Base-by-base conservation (phyloP, 2,888 invertebrate species). In the Cephalotes varians region DNA sequence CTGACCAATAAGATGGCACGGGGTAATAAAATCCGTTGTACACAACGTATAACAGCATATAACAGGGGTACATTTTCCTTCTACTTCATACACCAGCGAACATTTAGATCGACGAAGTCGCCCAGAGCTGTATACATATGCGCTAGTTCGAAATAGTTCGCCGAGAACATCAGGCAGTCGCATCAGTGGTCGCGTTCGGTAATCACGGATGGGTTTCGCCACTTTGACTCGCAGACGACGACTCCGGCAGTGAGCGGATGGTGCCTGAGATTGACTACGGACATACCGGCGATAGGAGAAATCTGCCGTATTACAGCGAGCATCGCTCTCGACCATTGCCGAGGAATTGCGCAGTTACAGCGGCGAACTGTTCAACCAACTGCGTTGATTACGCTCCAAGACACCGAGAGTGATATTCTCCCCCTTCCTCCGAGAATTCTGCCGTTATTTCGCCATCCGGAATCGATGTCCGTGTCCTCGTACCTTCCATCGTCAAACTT, bases 361-460 rank as follows among this genome's bases (percentile, higher is more conserved):
- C 85, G 80, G 81, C 81, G 77, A 85, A 80, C 85, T 85, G 84
- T 89, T 90, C 90, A 77, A 58, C 82, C 83, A 84, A 87, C 86
- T 88, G 87, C 86, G 85, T 89, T 91, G 88, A 91, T 91, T 89
- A 87, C 87, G 85, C 87, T 81, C 82, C 69, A 85, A 85, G 85
- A 90, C 81, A 74, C 86, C 81, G 84, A 82, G 86, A 91, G 89
- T 84, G 90, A 89, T 90, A 91, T 5, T 1, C 40, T 2, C 1
- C 25, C 64, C 9, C 44, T 10, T 6, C 25, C 28, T 62, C 40
- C 49, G 44, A 64, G 47, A 15, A 64, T 34, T 56, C 87, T 71
- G 74, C 54, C 64, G 58, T 25, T 49, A 72, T 73, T 65, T 44
- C 51, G 54, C 44, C 40, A 34, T 79, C 56, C 51, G 25, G 60